Conservation (phyloP, 2,797 vertebrate species). For the Peromyscus melanophrys region DNA sequence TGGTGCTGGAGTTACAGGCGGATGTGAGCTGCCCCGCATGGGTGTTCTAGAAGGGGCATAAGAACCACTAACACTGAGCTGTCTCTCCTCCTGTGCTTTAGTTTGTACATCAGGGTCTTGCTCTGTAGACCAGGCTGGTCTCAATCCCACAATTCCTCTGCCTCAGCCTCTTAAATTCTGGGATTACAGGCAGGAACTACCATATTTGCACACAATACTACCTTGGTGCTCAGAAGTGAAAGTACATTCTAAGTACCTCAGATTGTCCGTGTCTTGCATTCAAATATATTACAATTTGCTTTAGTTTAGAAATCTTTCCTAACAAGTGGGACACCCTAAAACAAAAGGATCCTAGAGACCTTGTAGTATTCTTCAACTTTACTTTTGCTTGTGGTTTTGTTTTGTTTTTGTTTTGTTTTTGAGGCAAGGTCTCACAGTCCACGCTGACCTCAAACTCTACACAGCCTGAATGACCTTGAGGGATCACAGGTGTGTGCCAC, state of each 20-base stretch:
- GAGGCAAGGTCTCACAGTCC: not conserved
- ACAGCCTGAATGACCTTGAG: not conserved
- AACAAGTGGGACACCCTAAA: not conserved
- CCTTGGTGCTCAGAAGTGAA: not conserved
- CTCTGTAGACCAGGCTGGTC: not conserved
- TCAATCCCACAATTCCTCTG: not conserved
- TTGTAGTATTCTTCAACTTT: not conserved
- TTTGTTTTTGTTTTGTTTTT: too few species aligned
- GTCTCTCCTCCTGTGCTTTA: not conserved
- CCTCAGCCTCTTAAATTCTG: not conserved
- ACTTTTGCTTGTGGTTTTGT: not conserved
- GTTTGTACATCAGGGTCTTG: not conserved
- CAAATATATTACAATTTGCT: not conserved
- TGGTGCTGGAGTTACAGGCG: not conserved
- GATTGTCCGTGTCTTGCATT: not conserved
- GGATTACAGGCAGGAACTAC: not conserved
- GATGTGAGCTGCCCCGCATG: not conserved
- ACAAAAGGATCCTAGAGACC: not conserved
- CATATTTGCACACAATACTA: not conserved
- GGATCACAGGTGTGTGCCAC: not conserved
- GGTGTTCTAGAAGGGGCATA: not conserved
- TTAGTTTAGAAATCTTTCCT: conserved; percentile 17
- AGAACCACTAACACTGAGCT: not conserved
- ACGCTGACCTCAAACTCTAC: not conserved
- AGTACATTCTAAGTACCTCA: not conserved